These are phyloP conservation scores for Myotis brandtii DNA, from an alignment of 2,113 vertebrate genomes.

Conservation along the genomic window DNA sequence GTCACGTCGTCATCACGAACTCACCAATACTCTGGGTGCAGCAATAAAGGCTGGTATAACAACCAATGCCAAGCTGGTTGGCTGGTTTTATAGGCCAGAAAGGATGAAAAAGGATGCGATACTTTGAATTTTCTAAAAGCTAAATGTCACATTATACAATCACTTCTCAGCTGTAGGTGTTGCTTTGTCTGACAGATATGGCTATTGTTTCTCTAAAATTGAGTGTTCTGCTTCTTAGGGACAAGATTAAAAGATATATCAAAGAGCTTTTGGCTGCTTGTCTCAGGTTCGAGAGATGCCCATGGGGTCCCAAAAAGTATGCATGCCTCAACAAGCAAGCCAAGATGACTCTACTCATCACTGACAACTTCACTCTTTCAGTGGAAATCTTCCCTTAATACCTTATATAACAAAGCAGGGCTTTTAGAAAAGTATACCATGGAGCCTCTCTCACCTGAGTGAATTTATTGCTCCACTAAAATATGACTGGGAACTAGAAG, in stretches of 20 bases:
- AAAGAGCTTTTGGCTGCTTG: not conserved
- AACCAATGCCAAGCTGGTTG: not conserved
- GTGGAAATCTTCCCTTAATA: constrained; percentile 22
- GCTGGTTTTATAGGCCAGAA: constrained; percentile 43
- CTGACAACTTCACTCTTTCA: constrained; percentile 31
- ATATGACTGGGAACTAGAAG: constrained; percentile 29
- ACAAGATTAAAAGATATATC: constrained; percentile 57
- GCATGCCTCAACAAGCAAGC: constrained; percentile 8
- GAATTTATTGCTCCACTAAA: constrained; percentile 8
- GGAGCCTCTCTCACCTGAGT: not conserved
- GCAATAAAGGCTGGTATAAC: constrained; percentile 29
- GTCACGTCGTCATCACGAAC: constrained; percentile 29
- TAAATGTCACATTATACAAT: constrained; percentile 62
- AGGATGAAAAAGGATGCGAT: constrained; percentile 31
- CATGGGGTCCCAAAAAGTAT: not conserved
- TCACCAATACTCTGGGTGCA: not conserved
- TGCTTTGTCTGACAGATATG: constrained; percentile 64
- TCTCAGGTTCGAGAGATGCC: constrained; percentile 11
- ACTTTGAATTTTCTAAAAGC: constrained; percentile 55
- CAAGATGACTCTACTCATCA: not conserved
- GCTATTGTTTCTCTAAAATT: constrained; percentile 59
- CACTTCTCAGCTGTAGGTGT: constrained; percentile 51
- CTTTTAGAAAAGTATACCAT: not conserved
- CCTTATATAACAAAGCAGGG: constrained; percentile 33
- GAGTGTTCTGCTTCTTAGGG: constrained; percentile 59